Conservation (phyloP, 2,797 vertebrate genomes). For the Eptatretus atami region DNA sequence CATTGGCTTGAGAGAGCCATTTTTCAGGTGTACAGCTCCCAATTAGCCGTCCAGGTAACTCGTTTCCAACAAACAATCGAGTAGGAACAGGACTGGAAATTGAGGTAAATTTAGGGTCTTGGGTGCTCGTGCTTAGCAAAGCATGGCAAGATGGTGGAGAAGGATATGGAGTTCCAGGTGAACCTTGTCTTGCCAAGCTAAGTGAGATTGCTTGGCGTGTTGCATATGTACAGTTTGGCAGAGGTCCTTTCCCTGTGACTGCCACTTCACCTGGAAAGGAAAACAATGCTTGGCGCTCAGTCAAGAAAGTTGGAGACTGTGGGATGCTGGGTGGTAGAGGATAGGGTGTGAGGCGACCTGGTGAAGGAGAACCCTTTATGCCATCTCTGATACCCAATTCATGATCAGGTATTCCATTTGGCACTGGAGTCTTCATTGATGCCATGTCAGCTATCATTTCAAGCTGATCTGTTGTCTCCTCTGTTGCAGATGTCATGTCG, state of each 20-base stretch:
- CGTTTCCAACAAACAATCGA: not conserved
- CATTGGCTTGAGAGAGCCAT: too few species aligned
- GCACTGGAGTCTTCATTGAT: not conserved
- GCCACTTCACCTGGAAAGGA: constrained; percentile 69
- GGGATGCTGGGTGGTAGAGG: constrained; percentile 41
- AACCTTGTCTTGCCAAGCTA: constrained; percentile 50
- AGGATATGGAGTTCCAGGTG: constrained; percentile 8
- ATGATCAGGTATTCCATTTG: constrained; percentile 13
- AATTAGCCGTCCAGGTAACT: too few species aligned
- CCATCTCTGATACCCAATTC: constrained; percentile 23
- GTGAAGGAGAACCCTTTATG: constrained; percentile 16
- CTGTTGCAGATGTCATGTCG: constrained; percentile 35
- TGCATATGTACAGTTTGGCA: constrained; percentile 83
- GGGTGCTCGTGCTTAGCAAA: not conserved
- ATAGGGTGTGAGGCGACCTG: constrained; percentile 66
- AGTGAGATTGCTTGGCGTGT: constrained; percentile 82
- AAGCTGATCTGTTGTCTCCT: constrained; percentile 13
- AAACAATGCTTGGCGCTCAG: constrained; percentile 51
- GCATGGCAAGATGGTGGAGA: not conserved
- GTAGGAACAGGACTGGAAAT: not conserved
- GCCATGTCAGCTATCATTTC: not conserved
- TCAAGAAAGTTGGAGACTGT: constrained; percentile 13
- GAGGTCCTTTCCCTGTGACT: constrained; percentile 68
- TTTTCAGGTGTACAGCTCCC: too few species aligned
- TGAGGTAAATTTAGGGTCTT: too few species aligned